phyloP scores from a whole-genome alignment of 2,888 invertebrate species.

The Ormia ochracea region DNA sequence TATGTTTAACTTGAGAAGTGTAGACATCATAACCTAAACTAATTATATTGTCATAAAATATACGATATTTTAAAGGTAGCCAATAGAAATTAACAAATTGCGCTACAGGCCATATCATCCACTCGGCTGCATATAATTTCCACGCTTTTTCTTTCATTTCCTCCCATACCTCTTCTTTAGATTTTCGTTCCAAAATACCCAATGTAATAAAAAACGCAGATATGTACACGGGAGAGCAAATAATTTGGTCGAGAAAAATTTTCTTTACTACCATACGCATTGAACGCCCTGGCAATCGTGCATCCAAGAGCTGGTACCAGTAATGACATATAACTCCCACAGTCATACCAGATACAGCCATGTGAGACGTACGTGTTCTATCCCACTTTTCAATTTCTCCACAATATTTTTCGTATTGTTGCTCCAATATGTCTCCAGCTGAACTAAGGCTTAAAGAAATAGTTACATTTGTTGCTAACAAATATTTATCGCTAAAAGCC shows the following conservation, averaged over 20 bases:
- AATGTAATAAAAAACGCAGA: slow-evolving; percentile 86
- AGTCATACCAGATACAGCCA: slow-evolving; percentile 86
- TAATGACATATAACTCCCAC: slow-evolving; percentile 89
- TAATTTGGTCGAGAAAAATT: slow-evolving; percentile 87
- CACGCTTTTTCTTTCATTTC: slow-evolving; percentile 86
- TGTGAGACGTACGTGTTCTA: slow-evolving; percentile 82
- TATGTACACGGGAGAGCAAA: slow-evolving; percentile 90
- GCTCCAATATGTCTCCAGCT: slow-evolving; percentile 87
- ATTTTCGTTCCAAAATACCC: slow-evolving; percentile 83
- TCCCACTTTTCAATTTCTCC: slow-evolving; percentile 80
- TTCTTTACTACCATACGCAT: slow-evolving; percentile 84
- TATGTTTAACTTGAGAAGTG: slow-evolving; percentile 87
- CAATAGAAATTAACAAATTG: slow-evolving; percentile 95
- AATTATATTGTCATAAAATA: slow-evolving; percentile 90
- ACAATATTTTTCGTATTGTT: slow-evolving; percentile 84
- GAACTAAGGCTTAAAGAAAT: slow-evolving; percentile 87
- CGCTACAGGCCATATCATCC: slow-evolving; percentile 94
- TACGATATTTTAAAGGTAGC: slow-evolving; percentile 87
- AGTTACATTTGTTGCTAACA: slow-evolving; percentile 87
- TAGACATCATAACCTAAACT: slow-evolving; percentile 92
- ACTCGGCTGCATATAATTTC: slow-evolving; percentile 89
- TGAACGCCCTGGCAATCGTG: slow-evolving; percentile 83
- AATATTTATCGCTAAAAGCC: slow-evolving; percentile 82
- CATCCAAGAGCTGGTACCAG: slow-evolving; percentile 90
- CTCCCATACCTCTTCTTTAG: slow-evolving; percentile 80